Evolutionary conservation across 30 jellyfish, hydroid and myxozoan genomes (phyloP), one percentile per base, ranked within the genome.

Genomic region (Chrysaora quinquecirrha): DNA sequence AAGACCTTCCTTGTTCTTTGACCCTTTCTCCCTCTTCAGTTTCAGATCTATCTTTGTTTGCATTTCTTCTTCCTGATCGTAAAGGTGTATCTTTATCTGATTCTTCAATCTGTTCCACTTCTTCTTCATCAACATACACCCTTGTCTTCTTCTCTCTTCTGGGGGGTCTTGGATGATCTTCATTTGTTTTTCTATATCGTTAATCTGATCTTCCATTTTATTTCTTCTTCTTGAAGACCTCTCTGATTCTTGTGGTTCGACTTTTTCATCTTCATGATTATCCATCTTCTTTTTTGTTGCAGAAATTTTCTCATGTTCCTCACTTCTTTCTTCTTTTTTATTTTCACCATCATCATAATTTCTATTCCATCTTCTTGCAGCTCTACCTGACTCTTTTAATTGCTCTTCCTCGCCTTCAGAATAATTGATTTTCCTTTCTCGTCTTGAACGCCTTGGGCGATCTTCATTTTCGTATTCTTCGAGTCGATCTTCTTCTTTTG

Each of bases 101-200:
- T 34, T 18, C 64, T 75, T 32, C 63, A 16, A 30, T 29, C 24
- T 32, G 31, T n/a, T n/a, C n/a, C n/a, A n/a, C 73, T 73, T 1
- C 73, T 35, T 76, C 79, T 64, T 27, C 88, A 1, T 76, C 80
- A 18, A 14, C 54, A 1, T 0, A 23, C 52, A 22, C 19, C 29
- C 12, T 35, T 35, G 58, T 43, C 16, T 43, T 43, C 62, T 22
- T 28, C 16, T 16, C n/a, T 33, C 80, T 67, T 31, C 49, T 30
- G 29, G 21, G 10, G 47, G 16, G 48, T 71, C 76, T 25, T 25
- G 22, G 33, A 6, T 43, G 58, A 6, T n/a, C n/a, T n/a, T n/a
- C n/a, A n/a, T n/a, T n/a, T n/a, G n/a, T n/a, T n/a, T n/a, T n/a
- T n/a, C n/a, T n/a, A n/a, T n/a, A n/a, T n/a, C n/a, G n/a, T n/a